Evolutionary conservation across 2,113 vertebrate genomes (phyloP), one percentile per base, ranked within the genome.

Genomic region (Tachuris rubrigastra): DNA sequence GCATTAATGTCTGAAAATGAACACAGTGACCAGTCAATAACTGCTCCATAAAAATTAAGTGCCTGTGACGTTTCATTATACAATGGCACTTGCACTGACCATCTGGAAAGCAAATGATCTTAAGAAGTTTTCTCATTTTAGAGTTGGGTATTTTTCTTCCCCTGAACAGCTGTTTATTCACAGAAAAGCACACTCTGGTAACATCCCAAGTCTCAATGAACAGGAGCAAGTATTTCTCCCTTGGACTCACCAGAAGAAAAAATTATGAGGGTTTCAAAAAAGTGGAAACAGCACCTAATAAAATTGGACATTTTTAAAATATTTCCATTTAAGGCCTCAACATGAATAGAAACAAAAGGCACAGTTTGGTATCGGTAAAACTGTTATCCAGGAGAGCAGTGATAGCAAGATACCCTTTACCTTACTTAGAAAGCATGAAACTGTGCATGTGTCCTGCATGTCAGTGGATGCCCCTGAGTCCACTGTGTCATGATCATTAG

Each of bases 1-100:
- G 66, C 58, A 86, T 90, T 93, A 78, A 84, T 72, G 47, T 55
- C 69, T 87, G 76, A 88, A 93, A 90, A 93, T 49, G 27, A 93
- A 94, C 63, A 85, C 68, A 75, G 83, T 92, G 93, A 78, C 93
- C 92, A 92, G 90, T 78, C 85, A 90, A 60, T 87, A 95, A 82
- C 28, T 30, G 56, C 79, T 89, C 69, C 68, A 96, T 96, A 94
- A 95, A 97, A 94, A 69, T 89, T 94, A 96, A 93, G 79, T 88
- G 85, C 37, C 85, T 85, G 85, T 90, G 79, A 92, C 12, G 5
- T 88, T 97, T 77, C 76, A 86, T 90, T 91, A 91, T 46, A 79
- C 72, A 89, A 53, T 53, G 44, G 74, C 63, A 78, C 53, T 84
- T 74, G 75, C 4, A 4, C 10, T 92, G 68, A 86, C 27, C 49